These are phyloP conservation scores for Apis dorsata DNA, from an alignment of 1,140 invertebrate species.

Conservation along the genomic window DNA sequence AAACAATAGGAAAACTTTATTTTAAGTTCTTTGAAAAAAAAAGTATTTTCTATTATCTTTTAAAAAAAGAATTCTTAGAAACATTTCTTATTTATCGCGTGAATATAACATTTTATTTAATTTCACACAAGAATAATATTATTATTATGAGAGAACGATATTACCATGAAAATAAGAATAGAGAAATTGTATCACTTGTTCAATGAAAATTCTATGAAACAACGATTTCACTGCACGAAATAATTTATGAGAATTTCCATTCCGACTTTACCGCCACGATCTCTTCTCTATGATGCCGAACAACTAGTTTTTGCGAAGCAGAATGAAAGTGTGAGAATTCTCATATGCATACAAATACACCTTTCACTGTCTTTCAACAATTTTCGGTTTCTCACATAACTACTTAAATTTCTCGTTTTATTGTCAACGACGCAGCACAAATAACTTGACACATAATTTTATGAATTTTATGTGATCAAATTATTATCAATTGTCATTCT, in stretches of 20 bases:
- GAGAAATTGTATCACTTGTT: conserved; percentile 65
- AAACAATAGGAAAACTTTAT: not conserved
- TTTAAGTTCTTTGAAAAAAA: not conserved
- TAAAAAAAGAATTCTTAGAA: not conserved
- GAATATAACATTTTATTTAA: not conserved
- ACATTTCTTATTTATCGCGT: not conserved
- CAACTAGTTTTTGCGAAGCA: conserved; percentile 56
- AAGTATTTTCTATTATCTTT: too few species aligned
- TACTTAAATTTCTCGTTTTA: conserved; percentile 14
- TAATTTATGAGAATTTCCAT: conserved; percentile 69
- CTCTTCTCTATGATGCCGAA: conserved; percentile 43
- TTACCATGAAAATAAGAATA: conserved; percentile 33
- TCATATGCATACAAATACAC: conserved; percentile 62
- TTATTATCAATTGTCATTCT: not conserved
- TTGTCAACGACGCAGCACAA: not conserved
- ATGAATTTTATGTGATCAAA: not conserved
- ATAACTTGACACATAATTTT: too few species aligned
- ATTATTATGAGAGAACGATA: conserved; percentile 3
- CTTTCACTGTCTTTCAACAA: conserved; percentile 67
- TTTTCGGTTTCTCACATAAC: conserved; percentile 33
- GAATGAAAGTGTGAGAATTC: conserved; percentile 76
- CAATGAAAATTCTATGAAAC: conserved; percentile 62
- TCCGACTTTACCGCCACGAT: conserved; percentile 51
- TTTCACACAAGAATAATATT: not conserved
- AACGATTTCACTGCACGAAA: conserved; percentile 61